A percentile compares a stretch with the other conserved stretches of the same genome.
Evolutionary conservation across 2,113 vertebrate species (phyloP).

Genomic region (Microtus montanus): DNA sequence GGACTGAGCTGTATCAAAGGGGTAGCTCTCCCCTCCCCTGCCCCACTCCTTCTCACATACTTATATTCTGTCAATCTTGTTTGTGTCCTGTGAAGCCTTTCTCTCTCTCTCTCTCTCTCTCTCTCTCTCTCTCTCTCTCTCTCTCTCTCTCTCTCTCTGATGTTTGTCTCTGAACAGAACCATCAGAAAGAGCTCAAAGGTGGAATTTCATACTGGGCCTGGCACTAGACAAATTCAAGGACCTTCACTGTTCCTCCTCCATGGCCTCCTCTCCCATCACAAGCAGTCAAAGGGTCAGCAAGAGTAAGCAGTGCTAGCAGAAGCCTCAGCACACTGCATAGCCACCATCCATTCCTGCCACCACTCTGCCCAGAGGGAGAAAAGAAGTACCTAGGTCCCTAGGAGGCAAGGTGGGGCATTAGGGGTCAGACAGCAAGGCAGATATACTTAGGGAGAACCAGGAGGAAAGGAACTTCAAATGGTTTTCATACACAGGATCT

Average conservation of each 20-base stretch:
- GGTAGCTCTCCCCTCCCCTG: neutral
- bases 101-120: no score
- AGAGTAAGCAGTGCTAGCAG: neutral
- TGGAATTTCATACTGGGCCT: no score
- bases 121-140: no score
- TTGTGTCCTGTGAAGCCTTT: neutral
- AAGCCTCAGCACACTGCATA: neutral
- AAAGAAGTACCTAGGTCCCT: neutral
- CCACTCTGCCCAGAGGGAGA: neutral
- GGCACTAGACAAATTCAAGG: no score
- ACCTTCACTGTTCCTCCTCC: neutral
- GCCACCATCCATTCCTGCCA: neutral
- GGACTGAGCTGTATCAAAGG: conserved; percentile 59
- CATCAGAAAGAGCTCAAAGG: neutral
- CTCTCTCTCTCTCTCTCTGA: neutral
- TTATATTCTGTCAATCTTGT: neutral
- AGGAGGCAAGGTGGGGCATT: accelerated
- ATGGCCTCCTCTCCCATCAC: neutral
- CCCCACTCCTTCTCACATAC: neutral
- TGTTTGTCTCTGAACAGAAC: neutral
- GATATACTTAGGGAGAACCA: neutral
- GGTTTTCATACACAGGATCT: neutral
- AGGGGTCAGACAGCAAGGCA: accelerated
- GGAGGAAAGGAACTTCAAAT: neutral
- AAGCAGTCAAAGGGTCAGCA: neutral